Evolutionary conservation across 2,888 invertebrate genomes (phyloP), one percentile per base, ranked within the genome.

Genomic region (Noctua janthe): DNA sequence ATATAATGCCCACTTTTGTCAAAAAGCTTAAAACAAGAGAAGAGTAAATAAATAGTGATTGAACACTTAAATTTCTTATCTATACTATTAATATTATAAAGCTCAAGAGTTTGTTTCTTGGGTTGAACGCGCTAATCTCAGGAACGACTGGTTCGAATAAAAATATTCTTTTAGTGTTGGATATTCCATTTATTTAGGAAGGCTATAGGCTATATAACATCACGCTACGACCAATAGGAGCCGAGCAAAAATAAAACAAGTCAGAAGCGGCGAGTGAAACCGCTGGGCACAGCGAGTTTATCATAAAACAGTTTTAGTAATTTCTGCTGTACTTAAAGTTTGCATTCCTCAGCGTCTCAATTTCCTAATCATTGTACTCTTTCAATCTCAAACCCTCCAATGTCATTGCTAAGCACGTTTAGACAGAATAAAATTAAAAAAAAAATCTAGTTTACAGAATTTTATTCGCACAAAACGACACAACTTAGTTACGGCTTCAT

Each of bases 401-500:
- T 56, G 35, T 75, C 43, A 51, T 13, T 47, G 47, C 17, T 51
- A 43, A 81, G 56, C 35, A 51, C 20, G 51, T 67, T 79, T 17
- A 62, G 4, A 72, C 29, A 4, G 29, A 62, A 54, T 54, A n/a
- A 4, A 71, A 78, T 15, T 39, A 6, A 5, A 66, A 62, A 39
- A 29, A 56, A 74, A 81, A 85, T 71, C 39, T 82, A 54, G 72
- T 47, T 81, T 54, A 71, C 73, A 74, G 67, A 59, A 83, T 72
- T 78, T 51, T 74, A 85, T 81, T 71, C 81, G 39, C 51, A 43
- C 35, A 51, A 71, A 83, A 84, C 29, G 67, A 64, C 74, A 51
- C 56, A 43, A 59, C 39, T 86, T 23, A 78, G 74, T 74, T 66
- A 75, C 73, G 66, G 49, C 66, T 78, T 81, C 78, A 90, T 88